Evolutionary conservation across 92 coral and sea anemone species (phyloP).

Genomic region (Virgularia gustaviana): DNA sequence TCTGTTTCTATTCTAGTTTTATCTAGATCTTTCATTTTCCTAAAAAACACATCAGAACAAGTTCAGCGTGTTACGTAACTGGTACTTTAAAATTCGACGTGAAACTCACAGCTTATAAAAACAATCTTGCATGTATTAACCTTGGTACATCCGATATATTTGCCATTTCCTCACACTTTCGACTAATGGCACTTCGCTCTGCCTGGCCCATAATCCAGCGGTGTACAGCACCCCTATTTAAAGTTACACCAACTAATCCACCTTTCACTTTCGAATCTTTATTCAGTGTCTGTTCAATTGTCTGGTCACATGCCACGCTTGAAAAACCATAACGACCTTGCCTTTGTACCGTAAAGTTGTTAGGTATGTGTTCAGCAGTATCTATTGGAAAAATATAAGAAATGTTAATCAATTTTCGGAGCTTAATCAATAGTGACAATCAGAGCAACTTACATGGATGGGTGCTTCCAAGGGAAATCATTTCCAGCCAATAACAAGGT

Average conservation of each 20-base stretch:
- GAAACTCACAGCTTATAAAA: no score
- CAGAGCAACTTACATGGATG: constrained; percentile 2
- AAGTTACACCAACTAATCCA: background rate
- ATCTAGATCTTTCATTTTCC: background rate
- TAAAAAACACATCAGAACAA: no score
- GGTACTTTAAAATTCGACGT: no score
- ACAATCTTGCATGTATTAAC: no score
- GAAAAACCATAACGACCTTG: constrained; percentile 28
- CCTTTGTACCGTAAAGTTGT: constrained; percentile 10
- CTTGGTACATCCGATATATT: background rate
- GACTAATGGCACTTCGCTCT: background rate
- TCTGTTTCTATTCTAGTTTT: background rate
- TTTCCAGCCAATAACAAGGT: no score
- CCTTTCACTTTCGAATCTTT: constrained; percentile 3
- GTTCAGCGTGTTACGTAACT: no score
- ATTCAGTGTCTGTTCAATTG: background rate
- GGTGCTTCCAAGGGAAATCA: constrained; percentile 1
- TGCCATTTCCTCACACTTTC: background rate
- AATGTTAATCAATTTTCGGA: no score
- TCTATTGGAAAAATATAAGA: background rate
- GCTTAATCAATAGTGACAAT: no score
- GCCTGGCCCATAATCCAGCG: constrained; percentile 6
- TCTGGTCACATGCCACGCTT: constrained; percentile 25
- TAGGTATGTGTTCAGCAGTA: background rate
- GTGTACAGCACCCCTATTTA: constrained; percentile 7